A percentile compares a stretch with the other conserved stretches of the same genome.
These are phyloP conservation scores for Chromis chromis DNA, from an alignment of 2,797 vertebrate species.

Conservation along the genomic window DNA sequence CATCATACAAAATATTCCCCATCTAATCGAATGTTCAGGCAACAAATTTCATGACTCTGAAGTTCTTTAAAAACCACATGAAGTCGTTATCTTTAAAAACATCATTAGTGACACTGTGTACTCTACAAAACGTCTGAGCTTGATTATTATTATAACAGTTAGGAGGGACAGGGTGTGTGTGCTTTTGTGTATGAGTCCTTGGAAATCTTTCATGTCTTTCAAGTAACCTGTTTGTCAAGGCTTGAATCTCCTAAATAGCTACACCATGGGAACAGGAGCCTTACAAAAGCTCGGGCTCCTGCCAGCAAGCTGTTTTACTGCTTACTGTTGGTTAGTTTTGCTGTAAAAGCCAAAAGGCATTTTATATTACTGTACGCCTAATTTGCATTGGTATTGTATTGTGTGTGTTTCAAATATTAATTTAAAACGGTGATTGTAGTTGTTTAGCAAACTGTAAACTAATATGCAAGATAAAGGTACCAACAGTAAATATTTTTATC, in stretches of 20 bases:
- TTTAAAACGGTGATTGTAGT: not conserved
- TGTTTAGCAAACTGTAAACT: not conserved
- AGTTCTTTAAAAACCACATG: not conserved
- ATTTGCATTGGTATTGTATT: constrained; percentile 42
- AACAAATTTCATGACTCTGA: constrained; percentile 1
- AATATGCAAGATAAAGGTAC: not conserved
- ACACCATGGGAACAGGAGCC: constrained; percentile 64
- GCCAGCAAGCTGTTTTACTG: constrained; percentile 7
- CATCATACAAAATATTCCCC: not conserved
- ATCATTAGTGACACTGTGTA: not conserved
- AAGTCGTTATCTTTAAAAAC: not conserved
- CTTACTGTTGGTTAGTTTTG: not conserved
- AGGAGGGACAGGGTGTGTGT: constrained; percentile 51
- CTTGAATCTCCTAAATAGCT: constrained; percentile 48
- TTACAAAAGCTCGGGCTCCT: constrained; percentile 10
- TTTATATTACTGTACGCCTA: constrained; percentile 7
- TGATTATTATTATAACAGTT: constrained; percentile 41
- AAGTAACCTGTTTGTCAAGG: constrained; percentile 78
- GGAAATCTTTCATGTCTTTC: constrained; percentile 43
- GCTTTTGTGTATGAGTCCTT: constrained; percentile 24
- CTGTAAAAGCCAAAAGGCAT: constrained; percentile 26
- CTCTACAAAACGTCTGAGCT: constrained; percentile 9
- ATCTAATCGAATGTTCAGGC: not conserved
- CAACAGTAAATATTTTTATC: constrained; percentile 34
- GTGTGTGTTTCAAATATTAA: not conserved